Base-by-base conservation (phyloP, 2,113 vertebrate species). In the Cyprinodon brontotheroides region DNA sequence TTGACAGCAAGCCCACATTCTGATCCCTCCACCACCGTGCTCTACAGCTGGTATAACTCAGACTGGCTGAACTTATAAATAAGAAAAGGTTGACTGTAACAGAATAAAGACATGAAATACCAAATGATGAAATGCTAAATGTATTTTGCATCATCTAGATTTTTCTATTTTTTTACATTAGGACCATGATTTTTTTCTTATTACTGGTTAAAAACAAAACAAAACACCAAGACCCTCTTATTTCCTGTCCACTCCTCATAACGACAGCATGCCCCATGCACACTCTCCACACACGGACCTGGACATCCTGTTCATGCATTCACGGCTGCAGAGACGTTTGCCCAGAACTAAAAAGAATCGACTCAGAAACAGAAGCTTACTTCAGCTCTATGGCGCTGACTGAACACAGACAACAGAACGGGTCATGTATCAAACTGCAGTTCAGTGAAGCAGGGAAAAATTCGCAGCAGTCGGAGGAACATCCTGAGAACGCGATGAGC, bases 241-340 rank as follows among this genome's bases (percentile, higher is more conserved):
- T 5, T 29, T 22, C 36, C 41, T 65, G n/a, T 36, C 41, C 67
- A 15, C 40, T 36, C 47, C 3, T 78, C 57, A 12, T 2, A 1
- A 53, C 59, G 70, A 85, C 71, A 37, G 76, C 88, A 89, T 84
- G 85, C 88, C 65, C 50, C 87, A 85, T 83, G 82, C 85, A 81
- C 70, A 76, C 76, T 40, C 59, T 47, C 65, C 78, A 66, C 70
- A 78, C 64, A 77, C 75, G 74, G 6, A 73, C 78, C 73, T 29
- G 15, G 74, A 37, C 53, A 8, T 61, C 39, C 59, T 0, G 29
- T 10, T 66, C 81, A 80, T 82, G 80, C 84, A 84, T 59, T 17
- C 65, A 36, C 43, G n/a, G 47, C 17, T 53, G 67, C 4, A 12
- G 36, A 13, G 8, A 37, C 41, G 65, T 38, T 62, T 48, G 4